Base-by-base conservation (phyloP, 2,113 vertebrate species). In the Recurvirostra avosetta region DNA sequence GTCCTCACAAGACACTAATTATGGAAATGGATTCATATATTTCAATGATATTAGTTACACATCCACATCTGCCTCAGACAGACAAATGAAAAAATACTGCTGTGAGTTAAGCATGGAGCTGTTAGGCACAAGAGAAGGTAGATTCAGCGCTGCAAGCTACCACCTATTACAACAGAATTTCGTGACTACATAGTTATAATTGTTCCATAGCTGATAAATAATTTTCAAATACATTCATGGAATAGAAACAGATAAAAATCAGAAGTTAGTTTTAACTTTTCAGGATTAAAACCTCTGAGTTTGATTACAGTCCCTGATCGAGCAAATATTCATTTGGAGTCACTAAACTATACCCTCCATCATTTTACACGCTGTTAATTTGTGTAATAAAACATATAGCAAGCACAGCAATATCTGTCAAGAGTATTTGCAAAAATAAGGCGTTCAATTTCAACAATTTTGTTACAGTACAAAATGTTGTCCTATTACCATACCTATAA, bases 11-110 rank as follows among this genome's bases (percentile, higher is more conserved):
- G 88, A 74, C 59, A 72, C 72, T 95, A 82, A 94, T 95, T 96
- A 97, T 92, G 90, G 94, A 91, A 94, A 96, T 84, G 13, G 5
- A 95, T 92, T 88, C n/a, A 77, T 70, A 55, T 82, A 90, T 96
- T 96, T 95, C 75, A 87, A 17, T 85, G 30, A 82, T 84, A 71
- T 90, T 91, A 78, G 82, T 85, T 96, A 65, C 72, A 96, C 41
- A 95, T 90, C 34, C 13, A 96, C 72, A 78, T 68, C 62, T 84
- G 53, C 55, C 50, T 76, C 55, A 85, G 55, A 78, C 29, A 84
- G 23, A 59, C 13, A 59, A 95, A 95, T 70, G 68, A 87, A 91
- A 94, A 91, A 78, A 65, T 45, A 70, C 26, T 58, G n/a, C 71
- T 78, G 41, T 0, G 3, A 72, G 53, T 84, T 70, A 88, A 94